Conservation (phyloP, 1,140 invertebrate species). For the Drosophila ogumai region DNA sequence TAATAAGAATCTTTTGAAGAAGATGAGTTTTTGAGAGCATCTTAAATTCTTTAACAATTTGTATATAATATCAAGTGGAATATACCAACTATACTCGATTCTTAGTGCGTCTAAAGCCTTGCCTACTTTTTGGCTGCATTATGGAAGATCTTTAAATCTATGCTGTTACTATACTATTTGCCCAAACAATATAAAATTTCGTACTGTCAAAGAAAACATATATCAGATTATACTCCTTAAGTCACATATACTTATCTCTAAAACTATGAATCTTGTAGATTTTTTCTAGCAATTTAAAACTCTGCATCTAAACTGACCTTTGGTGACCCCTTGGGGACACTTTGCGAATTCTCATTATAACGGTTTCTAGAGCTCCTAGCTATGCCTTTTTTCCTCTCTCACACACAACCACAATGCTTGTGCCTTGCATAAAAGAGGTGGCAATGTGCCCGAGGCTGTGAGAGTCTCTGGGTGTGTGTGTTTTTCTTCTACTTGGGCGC, state of each 20-base stretch:
- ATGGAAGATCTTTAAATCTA: background rate
- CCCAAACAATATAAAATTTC: background rate
- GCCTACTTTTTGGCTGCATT: background rate
- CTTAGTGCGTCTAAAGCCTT: too few species aligned
- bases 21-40: fast-evolving
- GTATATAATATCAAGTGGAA: too few species aligned
- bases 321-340: slow-evolving; percentile 23
- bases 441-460: slow-evolving; percentile 2
- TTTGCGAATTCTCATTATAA: slow-evolving; percentile 54
- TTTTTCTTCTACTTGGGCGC: slow-evolving; percentile 76
- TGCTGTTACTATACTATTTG: background rate
- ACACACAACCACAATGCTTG: slow-evolving; percentile 7
- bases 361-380: slow-evolving; percentile 22
- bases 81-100: too few species aligned
- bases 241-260: background rate
- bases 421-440: slow-evolving; percentile 14
- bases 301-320: background rate
- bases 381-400: slow-evolving; percentile 35
- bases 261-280: too few species aligned
- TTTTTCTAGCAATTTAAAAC: background rate
- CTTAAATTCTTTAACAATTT: background rate
- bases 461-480: slow-evolving; percentile 12
- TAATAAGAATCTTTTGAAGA: background rate
- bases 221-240: too few species aligned
- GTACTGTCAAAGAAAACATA: background rate